These are phyloP conservation scores for Athetis lepigone DNA, from an alignment of 2,888 invertebrate genomes.

Conservation along the genomic window DNA sequence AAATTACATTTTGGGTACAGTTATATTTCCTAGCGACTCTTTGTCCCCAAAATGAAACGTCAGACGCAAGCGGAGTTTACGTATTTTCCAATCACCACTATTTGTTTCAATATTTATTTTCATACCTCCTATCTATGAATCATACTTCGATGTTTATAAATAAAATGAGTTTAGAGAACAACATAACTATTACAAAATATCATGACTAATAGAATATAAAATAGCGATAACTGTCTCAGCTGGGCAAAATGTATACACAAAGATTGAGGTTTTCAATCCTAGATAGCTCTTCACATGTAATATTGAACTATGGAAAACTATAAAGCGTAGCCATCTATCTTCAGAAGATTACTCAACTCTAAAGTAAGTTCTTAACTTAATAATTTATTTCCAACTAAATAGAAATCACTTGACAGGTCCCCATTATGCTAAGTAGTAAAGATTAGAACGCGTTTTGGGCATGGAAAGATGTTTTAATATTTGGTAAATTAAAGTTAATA, in stretches of 20 bases:
- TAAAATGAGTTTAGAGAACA: not conserved
- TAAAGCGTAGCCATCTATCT: slow-evolving; percentile 35
- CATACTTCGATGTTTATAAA: not conserved
- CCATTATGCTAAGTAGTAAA: slow-evolving; percentile 31
- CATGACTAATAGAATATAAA: slow-evolving; percentile 7
- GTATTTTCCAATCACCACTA: slow-evolving; percentile 43
- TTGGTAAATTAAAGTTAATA: slow-evolving; percentile 20
- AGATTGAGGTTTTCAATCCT: slow-evolving; percentile 14
- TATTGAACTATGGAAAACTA: slow-evolving; percentile 29
- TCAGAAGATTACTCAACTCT: slow-evolving; percentile 25
- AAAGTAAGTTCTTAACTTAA: slow-evolving; percentile 26
- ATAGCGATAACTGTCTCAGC: slow-evolving; percentile 4
- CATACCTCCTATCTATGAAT: not conserved
- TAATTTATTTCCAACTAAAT: slow-evolving; percentile 35
- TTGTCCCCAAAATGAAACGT: slow-evolving; percentile 72
- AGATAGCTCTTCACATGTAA: slow-evolving; percentile 17
- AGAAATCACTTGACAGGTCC: slow-evolving; percentile 36
- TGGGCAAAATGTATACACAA: slow-evolving; percentile 19
- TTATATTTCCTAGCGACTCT: slow-evolving; percentile 57
- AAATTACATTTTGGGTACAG: slow-evolving; percentile 66
- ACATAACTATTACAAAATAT: not conserved
- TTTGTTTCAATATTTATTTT: slow-evolving; percentile 42
- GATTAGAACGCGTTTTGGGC: slow-evolving; percentile 14
- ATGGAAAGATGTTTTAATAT: slow-evolving; percentile 13
- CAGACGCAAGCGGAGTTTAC: slow-evolving; percentile 61